Conservation (phyloP, 2,113 vertebrate genomes). For the Gorilla gorilla region DNA sequence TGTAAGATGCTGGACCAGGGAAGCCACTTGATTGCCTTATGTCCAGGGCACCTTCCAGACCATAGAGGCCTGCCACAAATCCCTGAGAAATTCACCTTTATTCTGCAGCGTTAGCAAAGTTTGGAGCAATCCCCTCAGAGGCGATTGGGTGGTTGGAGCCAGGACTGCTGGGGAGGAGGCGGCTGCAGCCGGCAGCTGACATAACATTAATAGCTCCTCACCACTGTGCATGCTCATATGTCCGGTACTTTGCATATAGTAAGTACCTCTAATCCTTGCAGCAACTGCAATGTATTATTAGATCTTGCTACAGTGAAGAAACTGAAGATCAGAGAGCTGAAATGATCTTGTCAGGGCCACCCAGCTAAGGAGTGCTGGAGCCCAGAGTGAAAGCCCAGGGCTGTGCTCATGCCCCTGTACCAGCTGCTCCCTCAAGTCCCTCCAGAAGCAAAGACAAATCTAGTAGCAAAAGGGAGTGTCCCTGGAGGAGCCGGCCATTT, state of each 20-base stretch:
- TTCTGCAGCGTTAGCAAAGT: background rate
- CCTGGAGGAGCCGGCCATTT: background rate
- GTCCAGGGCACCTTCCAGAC: background rate
- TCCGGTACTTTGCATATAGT: background rate
- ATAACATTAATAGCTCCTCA: constrained; percentile 17
- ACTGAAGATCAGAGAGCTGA: background rate
- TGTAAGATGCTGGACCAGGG: background rate
- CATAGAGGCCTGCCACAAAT: background rate
- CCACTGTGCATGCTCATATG: background rate
- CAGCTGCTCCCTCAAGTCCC: background rate
- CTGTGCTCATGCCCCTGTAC: background rate
- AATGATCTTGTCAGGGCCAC: background rate
- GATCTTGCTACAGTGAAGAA: background rate
- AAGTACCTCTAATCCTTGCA: background rate
- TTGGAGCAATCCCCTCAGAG: background rate
- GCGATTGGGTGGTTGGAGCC: background rate
- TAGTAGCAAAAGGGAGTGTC: background rate
- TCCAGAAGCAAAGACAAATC: background rate
- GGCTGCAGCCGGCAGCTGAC: constrained; percentile 1
- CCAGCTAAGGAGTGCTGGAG: background rate
- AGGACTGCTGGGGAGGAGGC: background rate
- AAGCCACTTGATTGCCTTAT: background rate
- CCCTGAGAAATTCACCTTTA: background rate
- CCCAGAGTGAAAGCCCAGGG: background rate
- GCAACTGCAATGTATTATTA: constrained; percentile 62